phyloP scores from a whole-genome alignment of 1,140 invertebrate genomes.

The Tetraneura akinire region DNA sequence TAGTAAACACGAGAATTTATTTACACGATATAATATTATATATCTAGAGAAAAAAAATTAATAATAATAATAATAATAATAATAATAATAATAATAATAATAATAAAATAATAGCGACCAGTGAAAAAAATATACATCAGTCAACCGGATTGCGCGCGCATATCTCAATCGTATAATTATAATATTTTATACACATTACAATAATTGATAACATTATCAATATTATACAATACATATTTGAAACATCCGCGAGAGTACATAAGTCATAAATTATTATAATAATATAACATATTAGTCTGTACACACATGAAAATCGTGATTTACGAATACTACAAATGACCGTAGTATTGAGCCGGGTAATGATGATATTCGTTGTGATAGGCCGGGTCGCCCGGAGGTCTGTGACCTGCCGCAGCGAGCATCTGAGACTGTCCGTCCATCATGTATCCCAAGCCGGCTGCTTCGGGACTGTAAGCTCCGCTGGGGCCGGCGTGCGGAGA shows the following conservation, averaged over 20 bases:
- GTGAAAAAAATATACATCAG: conserved; percentile 47
- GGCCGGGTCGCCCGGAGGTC: conserved; percentile 83
- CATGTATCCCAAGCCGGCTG: conserved; percentile 88
- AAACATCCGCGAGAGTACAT: too few species aligned
- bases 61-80: conserved; percentile 14
- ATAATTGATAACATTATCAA: too few species aligned
- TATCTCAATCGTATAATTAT: too few species aligned
- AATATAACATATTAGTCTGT: too few species aligned
- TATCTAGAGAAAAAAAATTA: conserved; percentile 5
- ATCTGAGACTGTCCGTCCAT: conserved; percentile 92
- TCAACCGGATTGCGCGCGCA: conserved; percentile 32
- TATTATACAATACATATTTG: neutral
- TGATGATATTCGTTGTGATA: conserved; percentile 87
- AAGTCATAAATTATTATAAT: too few species aligned
- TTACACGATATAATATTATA: neutral
- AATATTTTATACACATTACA: too few species aligned
- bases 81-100: conserved; percentile 18
- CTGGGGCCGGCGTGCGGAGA: conserved; percentile 87
- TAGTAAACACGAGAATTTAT: too few species aligned
- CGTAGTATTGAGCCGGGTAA: conserved; percentile 87
- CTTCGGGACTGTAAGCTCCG: conserved; percentile 92
- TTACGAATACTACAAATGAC: conserved; percentile 62
- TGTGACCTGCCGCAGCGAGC: conserved; percentile 71
- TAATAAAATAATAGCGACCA: conserved; percentile 40
- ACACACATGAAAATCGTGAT: conserved; percentile 30